Conservation (phyloP, 2,113 vertebrate species). For the Nyctereutes procyonoides region DNA sequence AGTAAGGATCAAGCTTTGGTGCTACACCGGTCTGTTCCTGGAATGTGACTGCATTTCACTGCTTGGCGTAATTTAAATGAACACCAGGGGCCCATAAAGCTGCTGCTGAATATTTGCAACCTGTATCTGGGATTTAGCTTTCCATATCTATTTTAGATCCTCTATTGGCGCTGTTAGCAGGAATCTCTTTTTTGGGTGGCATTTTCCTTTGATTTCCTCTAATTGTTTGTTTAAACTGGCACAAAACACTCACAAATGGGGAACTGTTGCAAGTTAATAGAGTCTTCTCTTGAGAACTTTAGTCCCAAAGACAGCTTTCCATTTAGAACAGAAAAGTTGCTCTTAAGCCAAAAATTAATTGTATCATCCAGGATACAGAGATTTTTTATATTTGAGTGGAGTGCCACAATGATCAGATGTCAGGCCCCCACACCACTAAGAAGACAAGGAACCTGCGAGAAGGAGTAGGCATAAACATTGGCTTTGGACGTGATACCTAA, state of each 20-base stretch:
- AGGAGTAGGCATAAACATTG: not conserved
- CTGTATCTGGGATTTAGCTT: not conserved
- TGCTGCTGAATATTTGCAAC: not conserved
- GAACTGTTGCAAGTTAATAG: not conserved
- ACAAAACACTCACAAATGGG: slow-evolving; percentile 20
- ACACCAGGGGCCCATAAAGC: not conserved
- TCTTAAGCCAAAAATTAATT: not conserved
- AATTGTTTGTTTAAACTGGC: slow-evolving; percentile 41
- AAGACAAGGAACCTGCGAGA: not conserved
- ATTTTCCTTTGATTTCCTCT: slow-evolving; percentile 30
- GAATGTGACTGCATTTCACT: not conserved
- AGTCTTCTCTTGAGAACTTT: slow-evolving; percentile 51
- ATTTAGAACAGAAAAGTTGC: slow-evolving; percentile 19
- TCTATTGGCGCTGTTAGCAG: not conserved
- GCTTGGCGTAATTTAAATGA: not conserved
- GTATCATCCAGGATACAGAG: not conserved
- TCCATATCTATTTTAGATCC: slow-evolving; percentile 20
- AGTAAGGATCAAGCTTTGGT: not conserved
- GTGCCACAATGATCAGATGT: not conserved
- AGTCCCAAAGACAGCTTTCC: not conserved
- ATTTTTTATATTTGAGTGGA: not conserved
- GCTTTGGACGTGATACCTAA: not conserved
- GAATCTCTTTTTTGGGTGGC: not conserved
- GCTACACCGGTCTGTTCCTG: not conserved
- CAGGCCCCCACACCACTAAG: not conserved